Percentiles rank a stretch among this genome's conserved stretches.
Conservation (phyloP, 2,888 invertebrate species). For the Diaperis boleti region DNA sequence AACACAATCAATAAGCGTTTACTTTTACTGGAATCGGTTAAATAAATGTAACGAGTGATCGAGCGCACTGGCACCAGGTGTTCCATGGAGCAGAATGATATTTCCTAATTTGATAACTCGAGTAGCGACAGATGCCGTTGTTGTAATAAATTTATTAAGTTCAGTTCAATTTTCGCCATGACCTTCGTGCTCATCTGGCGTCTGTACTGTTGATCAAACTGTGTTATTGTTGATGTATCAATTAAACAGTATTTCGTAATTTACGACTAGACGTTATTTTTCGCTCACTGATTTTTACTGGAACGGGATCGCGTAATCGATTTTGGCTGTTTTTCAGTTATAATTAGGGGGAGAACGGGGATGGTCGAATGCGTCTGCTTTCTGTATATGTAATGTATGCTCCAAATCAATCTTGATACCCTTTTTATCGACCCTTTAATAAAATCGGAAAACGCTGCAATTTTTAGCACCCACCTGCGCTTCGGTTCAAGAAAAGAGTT, state of each 20-base stretch:
- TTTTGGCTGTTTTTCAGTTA: too few species aligned
- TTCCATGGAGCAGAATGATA: neutral
- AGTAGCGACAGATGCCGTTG: conserved; percentile 9
- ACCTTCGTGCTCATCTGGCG: conserved; percentile 17
- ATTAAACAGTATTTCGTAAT: conserved; percentile 6
- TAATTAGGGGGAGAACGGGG: too few species aligned
- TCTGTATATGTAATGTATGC: too few species aligned
- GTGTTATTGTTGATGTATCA: conserved; percentile 12
- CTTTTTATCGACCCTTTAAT: neutral
- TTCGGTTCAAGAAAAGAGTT: conserved; percentile 8
- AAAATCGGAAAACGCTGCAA: conserved; percentile 4
- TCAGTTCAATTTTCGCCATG: conserved; percentile 5
- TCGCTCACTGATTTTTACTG: neutral
- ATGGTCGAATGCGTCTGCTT: too few species aligned
- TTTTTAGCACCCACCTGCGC: conserved; percentile 4
- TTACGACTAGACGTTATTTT: neutral
- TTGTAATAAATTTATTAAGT: conserved; percentile 16
- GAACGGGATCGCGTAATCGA: too few species aligned
- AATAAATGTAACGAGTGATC: neutral
- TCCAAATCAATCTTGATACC: neutral
- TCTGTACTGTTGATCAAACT: conserved; percentile 17
- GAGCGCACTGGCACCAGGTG: conserved; percentile 2
- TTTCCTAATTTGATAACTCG: conserved; percentile 17
- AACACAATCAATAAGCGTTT: neutral
- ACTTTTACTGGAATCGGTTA: neutral